Conservation (phyloP, 1,140 invertebrate genomes). For the Pantala flavescens region DNA sequence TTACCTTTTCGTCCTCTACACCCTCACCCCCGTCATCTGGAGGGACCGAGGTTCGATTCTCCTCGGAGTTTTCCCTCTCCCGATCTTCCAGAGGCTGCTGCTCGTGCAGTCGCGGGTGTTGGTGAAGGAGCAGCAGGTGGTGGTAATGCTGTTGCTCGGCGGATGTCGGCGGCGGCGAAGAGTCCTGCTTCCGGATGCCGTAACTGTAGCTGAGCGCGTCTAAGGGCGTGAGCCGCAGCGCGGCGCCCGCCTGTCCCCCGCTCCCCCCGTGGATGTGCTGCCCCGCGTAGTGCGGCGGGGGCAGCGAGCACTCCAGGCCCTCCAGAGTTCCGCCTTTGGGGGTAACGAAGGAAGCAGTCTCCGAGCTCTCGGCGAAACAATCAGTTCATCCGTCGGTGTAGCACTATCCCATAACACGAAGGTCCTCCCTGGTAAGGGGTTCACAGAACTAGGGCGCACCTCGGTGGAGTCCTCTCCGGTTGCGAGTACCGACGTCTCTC, state of each 20-base stretch:
- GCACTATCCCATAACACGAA: no score
- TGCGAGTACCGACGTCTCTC: neutral
- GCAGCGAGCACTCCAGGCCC: neutral
- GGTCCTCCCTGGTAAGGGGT: no score
- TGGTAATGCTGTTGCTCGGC: neutral
- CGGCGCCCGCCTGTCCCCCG: neutral
- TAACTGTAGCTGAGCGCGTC: neutral
- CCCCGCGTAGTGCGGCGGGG: conserved; percentile 9
- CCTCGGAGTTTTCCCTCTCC: neutral
- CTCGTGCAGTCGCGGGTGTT: conserved; percentile 22
- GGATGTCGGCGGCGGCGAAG: conserved; percentile 24
- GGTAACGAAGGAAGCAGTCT: conserved; percentile 12
- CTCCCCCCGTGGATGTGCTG: neutral
- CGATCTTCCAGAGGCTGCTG: neutral
- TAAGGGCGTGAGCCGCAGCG: neutral
- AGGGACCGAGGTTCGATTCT: neutral
- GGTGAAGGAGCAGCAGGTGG: conserved; percentile 24
- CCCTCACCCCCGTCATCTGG: neutral
- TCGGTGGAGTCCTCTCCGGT: no score
- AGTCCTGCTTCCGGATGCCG: neutral
- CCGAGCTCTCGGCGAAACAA: conserved; percentile 15
- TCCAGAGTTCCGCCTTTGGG: conserved; percentile 16
- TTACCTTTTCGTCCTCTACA: neutral
- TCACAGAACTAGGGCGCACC: no score
- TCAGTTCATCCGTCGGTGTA: neutral